Base-by-base conservation (phyloP, 2,113 vertebrate genomes). In the Podarcis muralis region DNA sequence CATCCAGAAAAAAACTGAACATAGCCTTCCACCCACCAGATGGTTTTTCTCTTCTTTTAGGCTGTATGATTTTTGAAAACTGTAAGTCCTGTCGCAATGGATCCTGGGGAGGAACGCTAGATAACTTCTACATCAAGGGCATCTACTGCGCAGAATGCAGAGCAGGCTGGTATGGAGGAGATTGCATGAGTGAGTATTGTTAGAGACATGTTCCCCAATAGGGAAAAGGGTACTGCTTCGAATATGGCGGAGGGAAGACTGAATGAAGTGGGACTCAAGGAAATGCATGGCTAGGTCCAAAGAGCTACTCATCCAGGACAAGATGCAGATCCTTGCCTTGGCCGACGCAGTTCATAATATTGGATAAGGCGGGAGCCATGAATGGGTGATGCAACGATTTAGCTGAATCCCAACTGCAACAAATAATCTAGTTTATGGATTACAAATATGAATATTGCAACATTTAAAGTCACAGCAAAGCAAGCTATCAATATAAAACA, bases 61-160 rank as follows among this genome's bases (percentile, higher is more conserved):
- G 97, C 69, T 98, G 97, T 93, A 98, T 98, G 95, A 98, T 99
- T 93, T 99, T 99, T 95, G 98, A 99, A 91, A 99, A 99, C 97
- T 99, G 99, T 93, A 99, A 98, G 95, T 97, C 97, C 43, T 99
- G 99, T 92, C 97, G 97, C 90, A 99, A 99, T 0, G 99, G 99
- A 69, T 99, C 99, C 0, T 99, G 99, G 99, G 98, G 97, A 2
- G 97, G 97, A 23, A 97, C 98, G 0, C 97, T 97, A 37, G 99
- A 99, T 0, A 97, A 99, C 95, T 99, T 99, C 96, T 99, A 99
- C 18, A 95, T 99, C 94, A 98, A 95, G 78, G 98, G 99, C 2
- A 94, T 97, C 92, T 99, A 98, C 97, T 99, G 99, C 6, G 95
- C 98, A 0, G 98, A 98, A 92, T 99, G 99, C 95, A 98, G 98